Conservation (phyloP, 2,113 vertebrate species). For the Zeus faber region DNA sequence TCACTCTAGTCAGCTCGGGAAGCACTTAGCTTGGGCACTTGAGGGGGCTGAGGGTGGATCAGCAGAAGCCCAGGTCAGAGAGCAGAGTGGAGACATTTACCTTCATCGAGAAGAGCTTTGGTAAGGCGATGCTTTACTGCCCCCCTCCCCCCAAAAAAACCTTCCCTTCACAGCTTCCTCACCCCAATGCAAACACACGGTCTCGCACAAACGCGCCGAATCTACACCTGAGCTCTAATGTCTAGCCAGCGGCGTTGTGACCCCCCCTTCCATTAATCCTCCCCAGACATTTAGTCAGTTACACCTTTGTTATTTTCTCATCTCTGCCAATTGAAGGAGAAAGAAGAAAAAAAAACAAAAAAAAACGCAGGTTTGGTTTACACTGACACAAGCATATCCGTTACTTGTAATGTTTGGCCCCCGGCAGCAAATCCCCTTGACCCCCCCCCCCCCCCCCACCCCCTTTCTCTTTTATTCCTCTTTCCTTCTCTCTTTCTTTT, state of each 20-base stretch:
- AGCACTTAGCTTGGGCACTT: slow-evolving; percentile 56
- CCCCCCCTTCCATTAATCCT: slow-evolving; percentile 60
- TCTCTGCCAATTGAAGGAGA: slow-evolving; percentile 55
- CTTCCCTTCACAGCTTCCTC: neutral
- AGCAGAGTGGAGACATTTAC: slow-evolving; percentile 2
- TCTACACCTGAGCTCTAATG: slow-evolving; percentile 47
- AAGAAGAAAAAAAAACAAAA: no score
- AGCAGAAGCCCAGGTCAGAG: neutral
- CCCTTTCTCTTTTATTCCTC: neutral
- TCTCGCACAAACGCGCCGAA: slow-evolving; percentile 25
- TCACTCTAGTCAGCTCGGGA: slow-evolving; percentile 62
- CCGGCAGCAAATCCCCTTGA: slow-evolving; percentile 75
- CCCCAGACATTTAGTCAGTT: slow-evolving; percentile 55
- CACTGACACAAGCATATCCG: slow-evolving; percentile 72
- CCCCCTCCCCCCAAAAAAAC: neutral
- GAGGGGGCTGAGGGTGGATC: slow-evolving; percentile 49
- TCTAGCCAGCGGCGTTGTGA: slow-evolving; percentile 59
- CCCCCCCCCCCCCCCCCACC: slow-evolving; percentile 39
- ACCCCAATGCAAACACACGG: neutral
- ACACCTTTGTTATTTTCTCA: slow-evolving; percentile 64
- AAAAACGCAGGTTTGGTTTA: slow-evolving; percentile 67
- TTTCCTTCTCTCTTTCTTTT: slow-evolving; percentile 28
- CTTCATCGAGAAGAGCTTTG: slow-evolving; percentile 3
- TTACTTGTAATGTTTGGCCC: slow-evolving; percentile 71
- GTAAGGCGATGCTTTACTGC: neutral